Conservation (phyloP, 2,797 vertebrate species). For the Perodicticus potto region DNA sequence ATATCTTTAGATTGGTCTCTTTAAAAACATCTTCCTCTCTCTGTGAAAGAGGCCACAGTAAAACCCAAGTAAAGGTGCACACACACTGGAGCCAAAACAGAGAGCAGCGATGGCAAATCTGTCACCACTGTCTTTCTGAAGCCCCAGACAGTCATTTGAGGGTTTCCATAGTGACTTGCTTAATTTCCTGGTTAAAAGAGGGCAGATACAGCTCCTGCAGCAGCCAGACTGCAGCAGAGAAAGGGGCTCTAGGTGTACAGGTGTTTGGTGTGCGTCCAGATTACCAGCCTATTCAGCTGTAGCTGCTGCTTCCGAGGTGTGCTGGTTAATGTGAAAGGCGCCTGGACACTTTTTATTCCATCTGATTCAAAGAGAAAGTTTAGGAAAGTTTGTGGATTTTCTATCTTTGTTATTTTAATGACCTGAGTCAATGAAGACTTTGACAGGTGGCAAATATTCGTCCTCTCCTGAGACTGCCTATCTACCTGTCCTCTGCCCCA, state of each 20-base stretch:
- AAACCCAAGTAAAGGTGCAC: background rate
- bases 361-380: conserved; percentile 13
- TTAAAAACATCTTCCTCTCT: background rate
- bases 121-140: background rate
- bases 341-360: background rate
- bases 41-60: conserved; percentile 19
- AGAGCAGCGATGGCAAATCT: background rate
- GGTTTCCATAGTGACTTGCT: background rate
- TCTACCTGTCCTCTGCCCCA: background rate
- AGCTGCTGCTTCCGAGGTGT: background rate
- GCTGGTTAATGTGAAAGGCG: background rate
- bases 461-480: background rate
- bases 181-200: conserved; percentile 13
- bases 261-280: background rate
- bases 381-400: background rate
- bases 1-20: conserved; percentile 9
- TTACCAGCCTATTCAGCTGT: background rate
- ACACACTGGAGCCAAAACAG: background rate
- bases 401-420: conserved; percentile 18
- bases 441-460: background rate
- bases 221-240: background rate
- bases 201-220: background rate
- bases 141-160: background rate
- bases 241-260: background rate
- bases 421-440: background rate